Evolutionary conservation across 2,888 invertebrate genomes (phyloP).

Genomic region (Dimorphilus gyrociliatus): DNA sequence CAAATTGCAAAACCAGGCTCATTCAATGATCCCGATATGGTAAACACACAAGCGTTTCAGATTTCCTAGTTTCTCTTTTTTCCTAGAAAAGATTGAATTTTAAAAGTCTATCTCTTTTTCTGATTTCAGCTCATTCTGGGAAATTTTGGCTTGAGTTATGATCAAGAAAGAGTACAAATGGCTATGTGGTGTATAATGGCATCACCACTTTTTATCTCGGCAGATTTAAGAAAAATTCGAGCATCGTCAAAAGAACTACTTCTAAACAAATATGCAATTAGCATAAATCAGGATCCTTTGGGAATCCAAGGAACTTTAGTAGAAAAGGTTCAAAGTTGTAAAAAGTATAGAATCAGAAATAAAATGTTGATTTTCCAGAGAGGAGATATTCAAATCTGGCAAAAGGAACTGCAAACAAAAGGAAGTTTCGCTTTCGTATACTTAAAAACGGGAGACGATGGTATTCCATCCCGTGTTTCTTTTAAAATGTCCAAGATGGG

Average conservation of each 20-base stretch:
- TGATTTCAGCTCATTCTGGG: conserved; percentile 72
- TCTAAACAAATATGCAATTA: conserved; percentile 75
- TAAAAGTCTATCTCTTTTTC: conserved; percentile 40
- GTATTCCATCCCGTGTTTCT: conserved; percentile 7
- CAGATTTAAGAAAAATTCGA: conserved; percentile 68
- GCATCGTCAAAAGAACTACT: conserved; percentile 80
- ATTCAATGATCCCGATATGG: conserved; percentile 12
- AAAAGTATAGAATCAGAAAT: no score
- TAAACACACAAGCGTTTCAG: conserved; percentile 3
- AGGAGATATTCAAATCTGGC: conserved; percentile 8
- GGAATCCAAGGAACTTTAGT: conserved; percentile 76
- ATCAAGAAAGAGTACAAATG: conserved; percentile 88
- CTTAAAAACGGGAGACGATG: conserved; percentile 7
- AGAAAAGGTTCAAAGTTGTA: conserved; percentile 17
- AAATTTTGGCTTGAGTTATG: conserved; percentile 79
- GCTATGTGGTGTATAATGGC: conserved; percentile 89
- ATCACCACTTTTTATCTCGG: conserved; percentile 82
- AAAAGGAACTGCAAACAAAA: conserved; percentile 8
- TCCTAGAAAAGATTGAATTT: conserved; percentile 1
- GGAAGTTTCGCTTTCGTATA: conserved; percentile 13
- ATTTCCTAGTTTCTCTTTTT: background rate
- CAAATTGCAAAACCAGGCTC: conserved; percentile 46
- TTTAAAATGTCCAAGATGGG: conserved; percentile 8
- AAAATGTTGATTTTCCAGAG: conserved; percentile 1
- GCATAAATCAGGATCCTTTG: conserved; percentile 77